Evolutionary conservation across 2,113 vertebrate species (phyloP).

Genomic region (Urocynchramus pylzowi): DNA sequence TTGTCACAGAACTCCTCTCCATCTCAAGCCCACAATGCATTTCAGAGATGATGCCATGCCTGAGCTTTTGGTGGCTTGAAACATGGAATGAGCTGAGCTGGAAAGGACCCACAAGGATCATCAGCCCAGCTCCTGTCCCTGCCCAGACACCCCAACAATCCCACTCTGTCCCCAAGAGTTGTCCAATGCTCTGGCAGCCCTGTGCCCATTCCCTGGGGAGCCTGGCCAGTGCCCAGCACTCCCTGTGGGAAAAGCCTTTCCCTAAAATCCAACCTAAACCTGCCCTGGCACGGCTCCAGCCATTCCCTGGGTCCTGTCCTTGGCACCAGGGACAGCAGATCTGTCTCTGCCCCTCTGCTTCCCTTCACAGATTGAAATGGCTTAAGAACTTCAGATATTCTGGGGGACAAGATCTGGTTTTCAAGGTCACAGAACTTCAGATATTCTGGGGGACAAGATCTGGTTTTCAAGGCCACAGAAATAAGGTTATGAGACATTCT

Average conservation of each 20-base stretch:
- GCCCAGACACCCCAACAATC: background rate
- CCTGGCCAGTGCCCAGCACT: background rate
- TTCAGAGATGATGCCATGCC: background rate
- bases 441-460: background rate
- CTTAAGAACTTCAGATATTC: background rate
- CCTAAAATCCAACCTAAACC: fast-evolving
- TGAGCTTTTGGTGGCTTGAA: background rate
- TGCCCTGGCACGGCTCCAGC: background rate
- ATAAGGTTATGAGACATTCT: background rate
- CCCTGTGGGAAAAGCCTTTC: background rate
- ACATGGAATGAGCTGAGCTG: background rate
- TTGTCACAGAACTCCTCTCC: background rate
- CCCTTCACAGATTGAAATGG: background rate
- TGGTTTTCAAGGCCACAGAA: background rate
- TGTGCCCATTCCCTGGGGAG: background rate
- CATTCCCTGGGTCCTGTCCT: fast-evolving
- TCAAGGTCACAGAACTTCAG: background rate
- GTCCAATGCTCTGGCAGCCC: background rate
- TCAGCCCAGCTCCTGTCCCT: fast-evolving
- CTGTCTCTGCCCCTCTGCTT: background rate
- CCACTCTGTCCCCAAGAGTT: background rate
- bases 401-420: background rate
- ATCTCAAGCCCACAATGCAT: fast-evolving
- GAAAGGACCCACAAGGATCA: background rate
- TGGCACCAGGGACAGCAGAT: background rate